Base-by-base conservation (phyloP, 2,797 vertebrate species). In the Onychomys torridus region DNA sequence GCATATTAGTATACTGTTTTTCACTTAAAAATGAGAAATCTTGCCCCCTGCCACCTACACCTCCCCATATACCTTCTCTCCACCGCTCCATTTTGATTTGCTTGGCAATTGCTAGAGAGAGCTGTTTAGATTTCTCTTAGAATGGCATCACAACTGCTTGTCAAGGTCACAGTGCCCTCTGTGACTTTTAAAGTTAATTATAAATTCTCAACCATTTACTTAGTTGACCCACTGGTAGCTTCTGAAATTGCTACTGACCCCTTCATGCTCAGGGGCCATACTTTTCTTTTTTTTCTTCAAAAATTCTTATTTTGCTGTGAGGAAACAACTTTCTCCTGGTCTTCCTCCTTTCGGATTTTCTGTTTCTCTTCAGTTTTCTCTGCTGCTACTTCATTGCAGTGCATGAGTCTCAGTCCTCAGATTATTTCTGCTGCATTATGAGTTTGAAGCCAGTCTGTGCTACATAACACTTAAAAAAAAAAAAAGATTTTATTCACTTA, bases 101-200 rank as follows among this genome's bases (percentile, higher is more conserved):
- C 65, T 93, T 93, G 85, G 49, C 27, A 34, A 89, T 25, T 71
- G 23, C 61, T 82, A 65, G n/a, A 84, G 75, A 91, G 57, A 96
- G 32, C 49, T 90, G 10, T 73, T 90, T 90, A 65, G 27, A 16
- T 43, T 92, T 52, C 10, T 57, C 57, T 57, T 69, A 75, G 23
- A 25, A 46, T 32, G 69, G 93, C 6, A 34, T 76, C 55, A 63
- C 73, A 93, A 61, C 73, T 49, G 21, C 67, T 89, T 63, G 37
- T 92, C 77, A 83, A 88, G 79, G 89, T 92, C 92, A 93, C 13
- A 29, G 52, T 67, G 91, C 5, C 52, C 49, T 97, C 46, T 16
- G 1, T 65, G 43, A 84, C 96, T 95, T 95, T 85, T 79, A 91
- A 81, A 65, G 69, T 12, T 92, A 93, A 82, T 43, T 82, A 57